phyloP scores from a whole-genome alignment of 2,888 invertebrate genomes.

The Lepidonotus clava region DNA sequence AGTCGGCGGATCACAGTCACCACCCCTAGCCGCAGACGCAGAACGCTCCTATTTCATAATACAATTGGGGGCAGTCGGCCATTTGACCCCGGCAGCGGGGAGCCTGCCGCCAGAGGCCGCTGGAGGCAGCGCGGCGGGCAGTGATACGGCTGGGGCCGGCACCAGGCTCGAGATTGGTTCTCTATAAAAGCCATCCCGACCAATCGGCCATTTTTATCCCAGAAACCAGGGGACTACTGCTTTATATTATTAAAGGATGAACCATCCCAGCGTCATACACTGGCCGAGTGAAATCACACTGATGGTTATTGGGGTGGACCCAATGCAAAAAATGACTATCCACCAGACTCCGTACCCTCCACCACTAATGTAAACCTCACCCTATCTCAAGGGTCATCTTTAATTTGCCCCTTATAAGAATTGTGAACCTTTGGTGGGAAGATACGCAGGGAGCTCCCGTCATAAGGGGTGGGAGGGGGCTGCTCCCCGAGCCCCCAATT shows the following conservation, averaged over 20 bases:
- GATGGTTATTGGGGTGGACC: too few species aligned
- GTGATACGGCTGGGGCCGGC: not conserved
- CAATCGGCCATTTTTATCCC: constrained; percentile 34
- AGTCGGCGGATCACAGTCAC: constrained; percentile 31
- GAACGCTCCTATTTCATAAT: constrained; percentile 46
- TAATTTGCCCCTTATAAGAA: too few species aligned
- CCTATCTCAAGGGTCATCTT: too few species aligned
- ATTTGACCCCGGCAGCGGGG: constrained; percentile 20
- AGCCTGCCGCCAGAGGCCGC: not conserved
- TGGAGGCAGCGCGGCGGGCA: not conserved
- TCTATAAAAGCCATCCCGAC: constrained; percentile 22
- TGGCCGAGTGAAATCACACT: too few species aligned
- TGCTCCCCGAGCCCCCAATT: not conserved
- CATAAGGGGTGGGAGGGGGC: too few species aligned
- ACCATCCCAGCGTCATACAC: too few species aligned
- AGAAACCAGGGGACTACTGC: not conserved
- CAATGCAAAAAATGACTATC: too few species aligned
- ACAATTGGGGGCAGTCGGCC: constrained; percentile 22
- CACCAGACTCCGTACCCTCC: too few species aligned
- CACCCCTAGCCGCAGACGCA: not conserved
- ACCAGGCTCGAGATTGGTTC: constrained; percentile 35
- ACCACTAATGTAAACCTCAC: too few species aligned
- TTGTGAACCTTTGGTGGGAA: too few species aligned
- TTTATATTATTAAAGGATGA: constrained; percentile 1
- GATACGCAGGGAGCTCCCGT: too few species aligned